Conservation (phyloP, 2,113 vertebrate species). For the Empidonax traillii region DNA sequence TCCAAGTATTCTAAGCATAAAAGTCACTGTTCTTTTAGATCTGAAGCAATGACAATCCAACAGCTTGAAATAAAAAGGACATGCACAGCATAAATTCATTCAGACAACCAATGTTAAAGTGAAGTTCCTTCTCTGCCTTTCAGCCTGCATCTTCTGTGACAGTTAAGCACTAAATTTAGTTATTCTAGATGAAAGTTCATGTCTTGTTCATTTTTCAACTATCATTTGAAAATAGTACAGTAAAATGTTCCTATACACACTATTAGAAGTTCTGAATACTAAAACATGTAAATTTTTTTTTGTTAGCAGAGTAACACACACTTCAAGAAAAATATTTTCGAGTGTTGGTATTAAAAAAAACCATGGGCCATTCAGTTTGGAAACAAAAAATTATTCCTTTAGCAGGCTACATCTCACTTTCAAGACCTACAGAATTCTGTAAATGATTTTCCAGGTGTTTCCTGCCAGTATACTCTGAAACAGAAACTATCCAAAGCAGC, state of each 20-base stretch:
- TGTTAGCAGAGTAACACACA: background rate
- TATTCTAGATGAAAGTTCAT: background rate
- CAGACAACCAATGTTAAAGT: background rate
- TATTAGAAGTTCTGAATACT: background rate
- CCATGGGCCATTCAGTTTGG: rapidly evolving
- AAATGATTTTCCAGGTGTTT: constrained; percentile 16
- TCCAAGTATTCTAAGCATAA: background rate
- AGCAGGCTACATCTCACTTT: background rate
- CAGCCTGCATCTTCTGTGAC: background rate
- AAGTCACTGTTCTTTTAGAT: background rate
- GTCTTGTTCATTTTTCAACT: background rate
- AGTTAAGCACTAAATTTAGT: background rate
- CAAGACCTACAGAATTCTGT: background rate
- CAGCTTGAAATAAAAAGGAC: background rate
- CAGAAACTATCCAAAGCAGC: background rate
- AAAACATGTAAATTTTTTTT: background rate
- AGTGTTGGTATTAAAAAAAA: background rate
- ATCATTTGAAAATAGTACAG: background rate
- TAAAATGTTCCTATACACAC: background rate
- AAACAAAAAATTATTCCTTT: background rate
- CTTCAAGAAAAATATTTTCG: background rate
- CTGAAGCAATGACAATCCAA: background rate
- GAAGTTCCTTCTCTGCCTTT: background rate
- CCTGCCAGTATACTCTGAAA: background rate
- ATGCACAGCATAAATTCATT: background rate